phyloP scores from a whole-genome alignment of 2,113 vertebrate species.

The Bos indicus region DNA sequence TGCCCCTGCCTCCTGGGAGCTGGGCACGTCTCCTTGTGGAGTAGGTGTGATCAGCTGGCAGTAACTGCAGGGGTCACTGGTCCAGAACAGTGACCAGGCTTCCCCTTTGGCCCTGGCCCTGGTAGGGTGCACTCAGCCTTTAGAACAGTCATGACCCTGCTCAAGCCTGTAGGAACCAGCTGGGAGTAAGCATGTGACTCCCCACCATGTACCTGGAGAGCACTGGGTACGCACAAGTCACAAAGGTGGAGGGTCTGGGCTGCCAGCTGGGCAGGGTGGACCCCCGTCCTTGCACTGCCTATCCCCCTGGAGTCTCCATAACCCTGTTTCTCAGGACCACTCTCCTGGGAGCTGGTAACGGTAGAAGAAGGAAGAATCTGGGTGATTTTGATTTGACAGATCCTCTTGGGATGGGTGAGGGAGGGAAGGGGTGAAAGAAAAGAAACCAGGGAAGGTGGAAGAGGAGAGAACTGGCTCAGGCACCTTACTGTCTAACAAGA shows the following conservation, averaged over 20 bases:
- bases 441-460: neutral
- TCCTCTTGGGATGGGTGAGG: neutral
- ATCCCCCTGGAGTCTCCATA: neutral
- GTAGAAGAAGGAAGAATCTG: neutral
- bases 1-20: too few species aligned
- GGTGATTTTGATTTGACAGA: neutral
- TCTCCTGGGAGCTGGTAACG: neutral
- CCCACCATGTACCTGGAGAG: neutral
- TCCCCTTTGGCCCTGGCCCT: neutral
- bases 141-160: neutral
- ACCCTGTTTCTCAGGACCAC: neutral
- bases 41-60: neutral
- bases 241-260: neutral
- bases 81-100: neutral
- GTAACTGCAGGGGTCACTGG: neutral
- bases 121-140: neutral
- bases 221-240: neutral
- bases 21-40: neutral
- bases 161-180: neutral
- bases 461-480: neutral
- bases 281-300: too few species aligned
- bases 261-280: neutral
- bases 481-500: neutral
- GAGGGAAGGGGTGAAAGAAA: neutral
- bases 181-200: neutral